A percentile compares a stretch with the other conserved stretches of the same genome.
Evolutionary conservation across 2,113 vertebrate species (phyloP).

Genomic region (Anguilla japonica): DNA sequence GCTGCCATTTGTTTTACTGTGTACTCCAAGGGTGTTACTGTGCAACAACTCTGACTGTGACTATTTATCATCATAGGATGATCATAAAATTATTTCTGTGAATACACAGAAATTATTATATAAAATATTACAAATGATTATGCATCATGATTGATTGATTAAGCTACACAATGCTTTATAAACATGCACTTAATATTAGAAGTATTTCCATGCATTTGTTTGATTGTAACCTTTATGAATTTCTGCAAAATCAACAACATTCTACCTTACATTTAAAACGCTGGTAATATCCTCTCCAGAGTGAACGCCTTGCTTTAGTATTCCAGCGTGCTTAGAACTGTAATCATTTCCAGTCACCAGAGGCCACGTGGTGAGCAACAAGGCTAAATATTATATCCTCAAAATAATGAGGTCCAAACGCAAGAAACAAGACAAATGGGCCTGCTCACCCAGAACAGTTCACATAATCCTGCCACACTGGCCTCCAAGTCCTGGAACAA

Average conservation of each 20-base stretch:
- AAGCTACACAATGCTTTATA: not conserved
- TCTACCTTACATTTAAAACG: not conserved
- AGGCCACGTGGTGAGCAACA: not conserved
- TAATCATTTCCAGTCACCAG: constrained; percentile 13
- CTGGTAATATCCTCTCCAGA: constrained; percentile 7
- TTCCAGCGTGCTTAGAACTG: constrained; percentile 1
- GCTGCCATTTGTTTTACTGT: not conserved
- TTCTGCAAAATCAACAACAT: not conserved
- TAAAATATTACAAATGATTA: not conserved
- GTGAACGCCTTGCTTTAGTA: not conserved
- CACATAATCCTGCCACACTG: not conserved
- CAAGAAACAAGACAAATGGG: not conserved
- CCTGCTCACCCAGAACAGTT: not conserved
- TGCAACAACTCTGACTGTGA: not conserved
- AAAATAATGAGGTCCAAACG: constrained; percentile 6
- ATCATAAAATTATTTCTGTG: too few species aligned
- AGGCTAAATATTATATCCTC: not conserved
- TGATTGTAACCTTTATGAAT: not conserved
- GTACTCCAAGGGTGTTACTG: not conserved
- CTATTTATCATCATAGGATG: not conserved
- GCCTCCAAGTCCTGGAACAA: not conserved
- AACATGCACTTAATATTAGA: not conserved
- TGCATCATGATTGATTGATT: not conserved
- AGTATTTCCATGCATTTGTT: not conserved
- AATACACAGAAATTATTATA: too few species aligned